A percentile compares a stretch with the other conserved stretches of the same genome.
These are phyloP conservation scores for Zonitis immaculata DNA, from an alignment of 2,888 invertebrate genomes.

Conservation along the genomic window DNA sequence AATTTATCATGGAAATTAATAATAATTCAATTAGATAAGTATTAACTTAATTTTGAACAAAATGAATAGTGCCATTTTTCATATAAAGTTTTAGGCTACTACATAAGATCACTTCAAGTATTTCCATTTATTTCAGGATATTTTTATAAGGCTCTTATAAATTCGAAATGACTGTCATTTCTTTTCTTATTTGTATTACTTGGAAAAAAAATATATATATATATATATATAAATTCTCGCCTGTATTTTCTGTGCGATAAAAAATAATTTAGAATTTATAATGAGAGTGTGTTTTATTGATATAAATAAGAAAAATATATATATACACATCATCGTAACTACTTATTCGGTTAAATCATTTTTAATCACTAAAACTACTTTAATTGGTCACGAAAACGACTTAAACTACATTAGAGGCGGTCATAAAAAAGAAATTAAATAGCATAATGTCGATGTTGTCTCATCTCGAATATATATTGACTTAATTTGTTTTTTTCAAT, in stretches of 20 bases:
- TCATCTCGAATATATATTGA: no score
- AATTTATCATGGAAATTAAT: background rate
- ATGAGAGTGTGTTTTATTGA: no score
- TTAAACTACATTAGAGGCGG: no score
- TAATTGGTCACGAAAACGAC: no score
- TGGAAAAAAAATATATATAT: no score
- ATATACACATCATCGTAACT: no score
- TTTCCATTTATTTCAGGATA: slow-evolving; percentile 13
- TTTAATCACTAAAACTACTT: no score
- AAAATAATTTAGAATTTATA: background rate
- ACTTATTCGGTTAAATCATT: no score
- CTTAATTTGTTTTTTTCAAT: no score
- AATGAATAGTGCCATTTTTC: background rate
- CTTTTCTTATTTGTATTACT: slow-evolving; percentile 4
- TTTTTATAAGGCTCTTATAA: background rate
- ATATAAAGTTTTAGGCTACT: background rate
- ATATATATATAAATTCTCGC: background rate
- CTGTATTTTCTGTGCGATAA: background rate
- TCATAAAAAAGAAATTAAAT: no score
- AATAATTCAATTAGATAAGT: background rate
- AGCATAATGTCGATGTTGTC: no score
- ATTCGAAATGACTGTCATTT: slow-evolving; percentile 2
- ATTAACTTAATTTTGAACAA: background rate
- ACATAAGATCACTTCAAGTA: background rate
- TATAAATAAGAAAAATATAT: no score